Evolutionary conservation across 2,797 vertebrate genomes (phyloP).

Genomic region (Enoplosus armatus): DNA sequence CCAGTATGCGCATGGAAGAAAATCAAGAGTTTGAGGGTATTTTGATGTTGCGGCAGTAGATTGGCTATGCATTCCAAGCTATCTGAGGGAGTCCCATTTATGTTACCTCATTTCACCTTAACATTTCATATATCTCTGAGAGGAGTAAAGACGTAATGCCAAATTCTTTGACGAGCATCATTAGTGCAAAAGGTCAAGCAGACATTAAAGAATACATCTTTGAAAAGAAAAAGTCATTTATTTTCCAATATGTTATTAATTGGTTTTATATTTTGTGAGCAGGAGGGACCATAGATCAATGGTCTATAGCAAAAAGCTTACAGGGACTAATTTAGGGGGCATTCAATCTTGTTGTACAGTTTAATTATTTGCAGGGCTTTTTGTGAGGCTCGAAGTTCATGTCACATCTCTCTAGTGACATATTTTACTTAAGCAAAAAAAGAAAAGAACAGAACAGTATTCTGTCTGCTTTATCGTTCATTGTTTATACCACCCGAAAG

Average conservation of each 20-base stretch:
- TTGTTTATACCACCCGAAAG: conserved; percentile 56
- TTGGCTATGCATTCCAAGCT: background rate
- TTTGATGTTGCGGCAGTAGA: background rate
- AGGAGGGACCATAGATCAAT: conserved; percentile 35
- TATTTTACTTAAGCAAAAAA: background rate
- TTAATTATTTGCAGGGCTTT: conserved; percentile 39
- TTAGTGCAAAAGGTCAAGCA: conserved; percentile 44
- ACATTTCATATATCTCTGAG: conserved; percentile 10
- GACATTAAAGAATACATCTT: conserved; percentile 36
- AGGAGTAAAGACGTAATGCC: conserved; percentile 30
- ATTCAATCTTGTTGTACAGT: conserved; percentile 45
- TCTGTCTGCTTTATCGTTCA: conserved; percentile 18
- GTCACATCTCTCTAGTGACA: conserved; percentile 18
- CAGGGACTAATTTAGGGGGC: conserved; percentile 35
- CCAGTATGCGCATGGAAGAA: conserved; percentile 8
- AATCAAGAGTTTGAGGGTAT: conserved; percentile 1
- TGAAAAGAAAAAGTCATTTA: conserved; percentile 53
- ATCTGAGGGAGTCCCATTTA: conserved; percentile 1
- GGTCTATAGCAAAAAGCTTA: conserved; percentile 37
- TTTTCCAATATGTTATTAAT: conserved; percentile 59
- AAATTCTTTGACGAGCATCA: conserved; percentile 27
- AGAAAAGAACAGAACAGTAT: background rate
- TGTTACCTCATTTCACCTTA: conserved; percentile 13
- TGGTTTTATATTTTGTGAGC: conserved; percentile 51
- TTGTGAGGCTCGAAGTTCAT: conserved; percentile 10